These are phyloP conservation scores for Gnathonemus echidnorhynchus DNA, from an alignment of 2,113 vertebrate species.

Conservation along the genomic window DNA sequence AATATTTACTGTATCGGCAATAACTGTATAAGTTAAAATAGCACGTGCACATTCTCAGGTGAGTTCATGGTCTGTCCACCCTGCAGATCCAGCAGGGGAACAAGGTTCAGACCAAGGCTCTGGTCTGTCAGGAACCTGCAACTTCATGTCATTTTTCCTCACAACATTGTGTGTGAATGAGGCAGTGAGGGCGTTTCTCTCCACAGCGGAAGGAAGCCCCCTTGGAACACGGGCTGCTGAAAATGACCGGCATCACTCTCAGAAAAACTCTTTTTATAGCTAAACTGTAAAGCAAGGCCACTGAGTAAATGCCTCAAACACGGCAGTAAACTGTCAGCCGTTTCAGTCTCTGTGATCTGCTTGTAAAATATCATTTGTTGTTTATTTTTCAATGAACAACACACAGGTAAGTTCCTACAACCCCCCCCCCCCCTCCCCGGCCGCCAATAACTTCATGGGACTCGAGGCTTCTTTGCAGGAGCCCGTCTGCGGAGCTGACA, in stretches of 20 bases:
- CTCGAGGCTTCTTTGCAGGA: not conserved
- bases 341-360: not conserved
- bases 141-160: not conserved
- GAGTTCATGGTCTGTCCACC: not conserved
- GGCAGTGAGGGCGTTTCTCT: not conserved
- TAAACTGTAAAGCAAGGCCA: not conserved
- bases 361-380: not conserved
- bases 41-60: not conserved
- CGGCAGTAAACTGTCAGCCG: not conserved
- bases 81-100: not conserved
- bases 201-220: not conserved
- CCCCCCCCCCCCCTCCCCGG: not conserved
- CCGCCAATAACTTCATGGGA: not conserved
- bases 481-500: not conserved
- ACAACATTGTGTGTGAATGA: not conserved
- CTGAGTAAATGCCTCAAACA: not conserved
- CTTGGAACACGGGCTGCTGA: not conserved
- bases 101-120: not conserved
- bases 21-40: not conserved
- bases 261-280: not conserved
- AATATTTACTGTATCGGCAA: conserved; percentile 8
- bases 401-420: not conserved
- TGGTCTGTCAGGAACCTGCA: not conserved
- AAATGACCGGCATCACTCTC: not conserved
- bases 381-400: not conserved